Conservation (phyloP, 2,113 vertebrate genomes). For the Cephalopholis sonnerati region DNA sequence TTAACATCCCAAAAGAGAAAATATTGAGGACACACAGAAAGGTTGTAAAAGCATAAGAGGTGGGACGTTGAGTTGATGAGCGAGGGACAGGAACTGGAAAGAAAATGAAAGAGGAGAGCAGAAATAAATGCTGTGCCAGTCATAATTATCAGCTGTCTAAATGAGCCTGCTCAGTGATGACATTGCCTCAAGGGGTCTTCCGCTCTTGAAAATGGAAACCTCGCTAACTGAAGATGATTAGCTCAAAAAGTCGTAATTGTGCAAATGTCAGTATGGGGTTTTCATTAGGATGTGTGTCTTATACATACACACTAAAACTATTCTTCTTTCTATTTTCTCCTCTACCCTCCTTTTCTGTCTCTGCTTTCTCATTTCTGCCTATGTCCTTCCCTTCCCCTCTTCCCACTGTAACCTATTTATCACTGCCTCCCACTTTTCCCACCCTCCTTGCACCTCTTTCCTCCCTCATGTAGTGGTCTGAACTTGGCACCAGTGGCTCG, state of each 20-base stretch:
- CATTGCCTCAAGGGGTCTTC: slow-evolving; percentile 15
- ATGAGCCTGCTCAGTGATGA: slow-evolving; percentile 32
- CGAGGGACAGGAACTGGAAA: neutral
- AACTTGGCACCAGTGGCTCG: slow-evolving; percentile 94
- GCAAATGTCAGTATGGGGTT: neutral
- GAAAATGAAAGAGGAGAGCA: slow-evolving; percentile 19
- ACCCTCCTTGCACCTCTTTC: neutral
- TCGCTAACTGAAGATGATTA: neutral
- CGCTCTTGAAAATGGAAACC: slow-evolving; percentile 16
- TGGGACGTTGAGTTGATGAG: neutral
- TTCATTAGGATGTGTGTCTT: neutral
- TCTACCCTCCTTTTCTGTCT: neutral
- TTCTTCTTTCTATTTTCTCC: neutral
- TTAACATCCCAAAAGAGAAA: neutral
- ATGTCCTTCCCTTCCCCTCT: neutral
- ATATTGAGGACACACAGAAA: neutral
- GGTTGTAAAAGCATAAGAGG: neutral
- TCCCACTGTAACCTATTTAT: slow-evolving; percentile 32
- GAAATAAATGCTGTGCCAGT: slow-evolving; percentile 31
- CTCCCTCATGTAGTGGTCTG: slow-evolving; percentile 88
- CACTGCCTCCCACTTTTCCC: slow-evolving; percentile 22
- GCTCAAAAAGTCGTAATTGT: neutral
- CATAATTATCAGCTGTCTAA: slow-evolving; percentile 47
- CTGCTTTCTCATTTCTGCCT: neutral
- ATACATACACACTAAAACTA: neutral